These are phyloP conservation scores for Euura lappo DNA, from an alignment of 1,140 invertebrate species.

Conservation along the genomic window DNA sequence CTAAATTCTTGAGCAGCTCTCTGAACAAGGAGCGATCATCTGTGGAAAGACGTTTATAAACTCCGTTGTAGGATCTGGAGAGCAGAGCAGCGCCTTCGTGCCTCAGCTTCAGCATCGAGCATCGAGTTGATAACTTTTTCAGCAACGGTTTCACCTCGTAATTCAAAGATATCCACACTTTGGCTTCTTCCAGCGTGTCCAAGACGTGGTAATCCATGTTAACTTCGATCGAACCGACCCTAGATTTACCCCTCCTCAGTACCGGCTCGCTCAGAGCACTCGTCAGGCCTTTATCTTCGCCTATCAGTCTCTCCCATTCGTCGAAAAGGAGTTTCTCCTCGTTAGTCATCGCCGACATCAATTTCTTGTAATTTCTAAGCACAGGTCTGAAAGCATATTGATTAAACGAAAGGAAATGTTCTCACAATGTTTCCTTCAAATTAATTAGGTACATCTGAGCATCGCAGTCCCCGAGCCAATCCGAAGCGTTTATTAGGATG, in stretches of 20 bases:
- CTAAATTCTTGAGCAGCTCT: constrained; percentile 20
- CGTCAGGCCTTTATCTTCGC: not conserved
- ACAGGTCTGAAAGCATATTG: constrained; percentile 27
- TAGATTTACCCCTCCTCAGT: constrained; percentile 5
- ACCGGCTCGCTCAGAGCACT: constrained; percentile 17
- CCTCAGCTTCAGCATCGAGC: constrained; percentile 17
- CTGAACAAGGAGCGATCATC: constrained; percentile 21
- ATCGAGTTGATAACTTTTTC: constrained; percentile 21
- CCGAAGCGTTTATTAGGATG: constrained; percentile 42
- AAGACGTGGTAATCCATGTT: constrained; percentile 23
- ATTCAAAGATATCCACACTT: constrained; percentile 25
- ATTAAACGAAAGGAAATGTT: too few relatives aligned
- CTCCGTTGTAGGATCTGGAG: constrained; percentile 24
- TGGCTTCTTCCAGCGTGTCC: constrained; percentile 21
- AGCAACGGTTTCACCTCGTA: constrained; percentile 24
- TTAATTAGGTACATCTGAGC: constrained; percentile 30
- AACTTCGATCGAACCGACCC: constrained; percentile 16
- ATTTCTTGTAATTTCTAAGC: constrained; percentile 33
- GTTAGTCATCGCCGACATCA: constrained; percentile 24
- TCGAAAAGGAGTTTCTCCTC: constrained; percentile 25
- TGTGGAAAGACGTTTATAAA: constrained; percentile 5
- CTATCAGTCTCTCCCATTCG: constrained; percentile 10
- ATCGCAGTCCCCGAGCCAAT: constrained; percentile 45
- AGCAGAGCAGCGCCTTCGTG: constrained; percentile 20
- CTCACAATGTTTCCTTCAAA: not conserved